Evolutionary conservation across 2,888 invertebrate species (phyloP), one percentile per base, ranked within the genome.

Genomic region (Amphipoea oculea): DNA sequence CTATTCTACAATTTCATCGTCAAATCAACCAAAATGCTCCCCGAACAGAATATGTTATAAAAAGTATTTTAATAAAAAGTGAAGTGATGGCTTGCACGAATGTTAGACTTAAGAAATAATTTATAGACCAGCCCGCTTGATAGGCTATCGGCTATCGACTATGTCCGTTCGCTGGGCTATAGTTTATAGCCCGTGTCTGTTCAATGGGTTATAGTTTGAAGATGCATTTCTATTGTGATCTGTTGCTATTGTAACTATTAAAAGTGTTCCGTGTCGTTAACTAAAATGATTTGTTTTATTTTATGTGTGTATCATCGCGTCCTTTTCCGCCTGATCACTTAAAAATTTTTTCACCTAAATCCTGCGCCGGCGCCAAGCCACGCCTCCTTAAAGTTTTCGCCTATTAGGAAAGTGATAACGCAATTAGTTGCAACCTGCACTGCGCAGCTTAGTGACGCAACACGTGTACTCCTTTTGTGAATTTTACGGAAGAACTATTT

Each of bases 211-310:
- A 51, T 73, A 88, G 75, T 75, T 87, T 83, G 76, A 89, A 88
- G 85, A 87, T 89, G 91, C 91, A 92, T 94, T 91, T 92, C 86
- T 91, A 86, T 92, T 94, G 94, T 94, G 94, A 94, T 95, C 93
- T 94, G 93, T 94, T 94, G 94, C 94, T 94, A 89, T 87, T 93
- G 86, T 83, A 90, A 89, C 42, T 86, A 94, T 90, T 92, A 94
- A 94, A 94, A 66, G 90, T 94, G 92, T 94, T 90, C 88, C 92
- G 94, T 93, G 93, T 91, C 92, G 93, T 94, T 94, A 85, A 81
- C n/a, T 82, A 73, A 72, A 23, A 4, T 29, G 11, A 81, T 89
- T 91, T 91, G 89, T 92, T 93, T 89, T 78, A 65, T 65, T 65
- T 23, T 20, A 40, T 23, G 4, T 40, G 20, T 40, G 36, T 65